Percentiles rank a stretch among this genome's conserved stretches.
Conservation (phyloP, 2,888 invertebrate genomes). For the Andrena marginata region DNA sequence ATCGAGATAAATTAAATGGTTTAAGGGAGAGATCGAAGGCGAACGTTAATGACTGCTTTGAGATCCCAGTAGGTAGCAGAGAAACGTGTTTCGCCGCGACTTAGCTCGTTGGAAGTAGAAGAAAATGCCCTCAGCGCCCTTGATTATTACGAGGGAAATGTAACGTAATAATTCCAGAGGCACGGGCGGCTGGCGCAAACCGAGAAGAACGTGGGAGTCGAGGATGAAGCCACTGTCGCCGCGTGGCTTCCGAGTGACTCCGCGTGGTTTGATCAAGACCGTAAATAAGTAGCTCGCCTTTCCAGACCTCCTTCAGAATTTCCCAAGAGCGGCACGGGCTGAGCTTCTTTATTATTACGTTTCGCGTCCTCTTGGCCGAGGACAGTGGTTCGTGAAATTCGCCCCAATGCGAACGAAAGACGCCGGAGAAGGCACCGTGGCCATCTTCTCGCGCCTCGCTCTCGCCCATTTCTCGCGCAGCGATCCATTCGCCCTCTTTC, state of each 20-base stretch:
- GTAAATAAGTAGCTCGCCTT: slow-evolving; percentile 37
- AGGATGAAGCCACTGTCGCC: background rate
- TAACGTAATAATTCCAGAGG: slow-evolving; percentile 7
- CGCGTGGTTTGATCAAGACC: slow-evolving; percentile 32
- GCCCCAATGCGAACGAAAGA: slow-evolving; percentile 26
- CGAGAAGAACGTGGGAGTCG: slow-evolving; percentile 13
- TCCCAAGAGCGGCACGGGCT: slow-evolving; percentile 20
- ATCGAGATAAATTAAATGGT: too few species aligned
- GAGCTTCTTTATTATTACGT: slow-evolving; percentile 45
- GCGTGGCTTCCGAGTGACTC: slow-evolving; percentile 26
- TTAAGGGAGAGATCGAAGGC: too few species aligned
- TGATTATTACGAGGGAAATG: background rate
- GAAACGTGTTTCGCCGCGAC: background rate
- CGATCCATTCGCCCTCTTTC: background rate
- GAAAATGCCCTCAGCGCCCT: background rate
- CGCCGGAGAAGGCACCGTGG: slow-evolving; percentile 11
- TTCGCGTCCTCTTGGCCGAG: slow-evolving; percentile 16
- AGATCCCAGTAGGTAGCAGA: background rate
- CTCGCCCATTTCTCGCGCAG: background rate
- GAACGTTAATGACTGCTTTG: background rate
- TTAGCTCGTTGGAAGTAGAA: background rate
- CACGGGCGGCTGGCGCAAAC: slow-evolving; percentile 3
- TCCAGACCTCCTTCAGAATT: slow-evolving; percentile 29
- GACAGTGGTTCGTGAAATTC: slow-evolving; percentile 38
- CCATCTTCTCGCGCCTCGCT: background rate